phyloP scores from a whole-genome alignment of 2,113 vertebrate species.

The Notothenia coriiceps region DNA sequence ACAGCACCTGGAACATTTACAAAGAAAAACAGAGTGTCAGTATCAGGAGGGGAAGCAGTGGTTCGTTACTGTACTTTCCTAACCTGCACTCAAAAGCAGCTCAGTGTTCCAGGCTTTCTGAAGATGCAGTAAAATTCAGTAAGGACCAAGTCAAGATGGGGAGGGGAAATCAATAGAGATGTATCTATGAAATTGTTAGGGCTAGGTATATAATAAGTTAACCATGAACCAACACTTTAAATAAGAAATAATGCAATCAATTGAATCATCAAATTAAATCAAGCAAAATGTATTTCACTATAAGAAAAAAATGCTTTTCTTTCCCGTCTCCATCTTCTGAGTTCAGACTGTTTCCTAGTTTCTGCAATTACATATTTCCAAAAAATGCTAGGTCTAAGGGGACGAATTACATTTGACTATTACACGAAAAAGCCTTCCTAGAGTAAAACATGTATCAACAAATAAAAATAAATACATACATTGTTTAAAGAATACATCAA shows the following conservation, averaged over 20 bases:
- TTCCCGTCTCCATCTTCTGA: not conserved
- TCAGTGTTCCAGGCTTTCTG: not conserved
- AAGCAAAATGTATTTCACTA: not conserved
- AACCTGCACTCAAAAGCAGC: conserved; percentile 15
- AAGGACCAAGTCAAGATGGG: not conserved
- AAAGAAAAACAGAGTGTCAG: conserved; percentile 58
- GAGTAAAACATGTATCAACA: not conserved
- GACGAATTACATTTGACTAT: not conserved
- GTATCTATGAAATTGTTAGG: not conserved
- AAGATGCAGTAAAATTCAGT: conserved; percentile 24
- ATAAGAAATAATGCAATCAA: not conserved
- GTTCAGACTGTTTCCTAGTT: not conserved
- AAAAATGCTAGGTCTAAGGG: not conserved
- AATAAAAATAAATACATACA: not conserved
- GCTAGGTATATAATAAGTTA: too few species aligned
- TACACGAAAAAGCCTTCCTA: not conserved
- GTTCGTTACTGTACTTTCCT: conserved; percentile 43
- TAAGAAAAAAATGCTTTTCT: not conserved
- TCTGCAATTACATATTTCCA: not conserved
- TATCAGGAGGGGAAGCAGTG: conserved; percentile 38
- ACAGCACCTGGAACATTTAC: conserved; percentile 62
- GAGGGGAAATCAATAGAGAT: not conserved
- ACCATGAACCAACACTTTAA: not conserved
- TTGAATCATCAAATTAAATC: not conserved
- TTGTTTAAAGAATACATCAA: not conserved